phyloP scores from a whole-genome alignment of 2,888 invertebrate genomes.

The Helobdella robusta region DNA sequence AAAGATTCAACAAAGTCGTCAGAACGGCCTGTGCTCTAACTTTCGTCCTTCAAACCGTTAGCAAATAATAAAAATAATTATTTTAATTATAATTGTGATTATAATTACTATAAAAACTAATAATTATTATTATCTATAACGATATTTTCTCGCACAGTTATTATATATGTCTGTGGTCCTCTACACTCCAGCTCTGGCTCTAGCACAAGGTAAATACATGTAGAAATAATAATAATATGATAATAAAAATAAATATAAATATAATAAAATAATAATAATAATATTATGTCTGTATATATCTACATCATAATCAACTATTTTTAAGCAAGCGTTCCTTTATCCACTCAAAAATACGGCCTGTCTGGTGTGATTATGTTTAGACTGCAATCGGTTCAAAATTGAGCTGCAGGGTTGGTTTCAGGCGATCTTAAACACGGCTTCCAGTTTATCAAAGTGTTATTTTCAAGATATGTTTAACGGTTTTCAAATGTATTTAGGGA shows the following conservation, averaged over 20 bases:
- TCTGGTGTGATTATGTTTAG: no score
- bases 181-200: slow-evolving; percentile 76
- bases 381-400: no score
- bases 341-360: no score
- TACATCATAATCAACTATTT: no score
- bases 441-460: no score
- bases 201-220: slow-evolving; percentile 52
- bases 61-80: neutral
- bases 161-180: slow-evolving; percentile 65
- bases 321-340: no score
- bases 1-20: slow-evolving; percentile 35
- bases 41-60: slow-evolving; percentile 31
- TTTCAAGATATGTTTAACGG: no score
- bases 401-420: no score
- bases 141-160: slow-evolving; percentile 37
- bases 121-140: neutral
- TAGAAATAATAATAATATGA: neutral
- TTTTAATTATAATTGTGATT: neutral
- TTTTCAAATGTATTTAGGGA: no score
- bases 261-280: no score
- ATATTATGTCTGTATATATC: no score
- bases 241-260: neutral
- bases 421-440: no score
- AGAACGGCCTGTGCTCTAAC: slow-evolving; percentile 33
- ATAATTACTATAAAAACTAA: neutral